phyloP scores from a whole-genome alignment of 2,797 vertebrate species.

The Xiphorhynchus erythropygius region DNA sequence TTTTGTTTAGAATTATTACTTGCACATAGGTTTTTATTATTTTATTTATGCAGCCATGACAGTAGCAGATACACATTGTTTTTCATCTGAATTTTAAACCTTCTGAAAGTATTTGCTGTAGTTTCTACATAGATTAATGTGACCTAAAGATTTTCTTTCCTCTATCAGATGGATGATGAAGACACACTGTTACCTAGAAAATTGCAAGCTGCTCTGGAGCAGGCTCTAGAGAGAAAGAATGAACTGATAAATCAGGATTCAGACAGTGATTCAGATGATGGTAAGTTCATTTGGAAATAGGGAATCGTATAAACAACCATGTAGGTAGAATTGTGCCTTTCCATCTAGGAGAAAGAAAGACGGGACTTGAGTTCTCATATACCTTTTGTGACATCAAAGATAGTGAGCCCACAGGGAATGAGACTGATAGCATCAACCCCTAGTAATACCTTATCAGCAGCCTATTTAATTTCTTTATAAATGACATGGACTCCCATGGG shows the following conservation, averaged over 20 bases:
- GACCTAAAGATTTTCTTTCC: neutral
- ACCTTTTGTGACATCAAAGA: neutral
- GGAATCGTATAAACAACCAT: neutral
- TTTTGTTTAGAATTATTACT: neutral
- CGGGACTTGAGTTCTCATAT: neutral
- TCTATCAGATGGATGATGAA: slow-evolving; percentile 94
- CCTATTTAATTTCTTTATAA: neutral
- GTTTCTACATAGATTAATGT: neutral
- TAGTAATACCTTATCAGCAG: neutral
- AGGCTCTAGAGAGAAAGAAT: slow-evolving; percentile 94
- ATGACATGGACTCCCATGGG: neutral
- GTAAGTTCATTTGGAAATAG: slow-evolving; percentile 76
- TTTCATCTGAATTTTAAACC: slow-evolving; percentile 7
- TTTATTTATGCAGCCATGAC: neutral
- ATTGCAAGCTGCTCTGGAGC: slow-evolving; percentile 95
- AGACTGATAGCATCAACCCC: neutral
- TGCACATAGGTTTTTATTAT: neutral
- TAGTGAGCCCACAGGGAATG: neutral
- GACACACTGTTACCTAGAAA: slow-evolving; percentile 95
- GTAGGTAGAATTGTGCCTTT: neutral
- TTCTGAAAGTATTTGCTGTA: neutral
- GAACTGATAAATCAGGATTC: slow-evolving; percentile 96
- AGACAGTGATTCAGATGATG: slow-evolving; percentile 97
- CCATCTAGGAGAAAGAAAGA: neutral
- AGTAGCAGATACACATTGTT: neutral